Evolutionary conservation across 2,888 invertebrate genomes (phyloP), one percentile per base, ranked within the genome.

Genomic region (Biston betularia): DNA sequence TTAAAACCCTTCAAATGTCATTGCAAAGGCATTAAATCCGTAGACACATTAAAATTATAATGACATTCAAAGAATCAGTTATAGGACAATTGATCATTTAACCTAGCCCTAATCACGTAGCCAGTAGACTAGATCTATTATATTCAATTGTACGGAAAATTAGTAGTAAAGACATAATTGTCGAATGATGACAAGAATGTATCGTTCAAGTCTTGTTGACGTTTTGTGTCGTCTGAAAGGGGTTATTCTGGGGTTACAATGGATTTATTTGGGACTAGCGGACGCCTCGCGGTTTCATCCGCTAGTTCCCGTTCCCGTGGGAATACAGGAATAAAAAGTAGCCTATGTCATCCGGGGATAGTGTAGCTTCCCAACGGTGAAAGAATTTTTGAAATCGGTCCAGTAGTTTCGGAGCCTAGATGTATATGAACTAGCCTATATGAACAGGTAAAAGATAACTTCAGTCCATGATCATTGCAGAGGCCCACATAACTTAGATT

Each of bases 161-260:
- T 68, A 65, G 64, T 58, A 15, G 48, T 46, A 60, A 60, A 56
- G 14, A 65, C 60, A 56, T 66, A 66, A 66, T 66, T 66, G 70
- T 63, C 33, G 49, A 56, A 46, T 68, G 70, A 74, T 72, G 68
- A 70, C 68, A 74, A 72, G 72, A 70, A 71, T 69, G 72, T 72
- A 72, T 71, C 70, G 66, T 72, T 54, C 62, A 55, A 54, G 50
- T 70, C 56, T 61, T 56, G 55, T 14, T n/a, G 52, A 14, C 14
- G 14, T 14, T 46, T 56, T 11, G 3, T 33, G 35, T 15, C 35
- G 65, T 67, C 34, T 66, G 66, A 40, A n/a, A 55, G 49, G 33
- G 1, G 6, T 53, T 69, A 71, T 70, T 70, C 70, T 69, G 64
- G 35, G 24, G 1, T 24, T 24, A 24, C 24, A 24, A 24, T 24